These are phyloP conservation scores for Hucho hucho DNA, from an alignment of 2,113 vertebrate genomes.

Conservation along the genomic window DNA sequence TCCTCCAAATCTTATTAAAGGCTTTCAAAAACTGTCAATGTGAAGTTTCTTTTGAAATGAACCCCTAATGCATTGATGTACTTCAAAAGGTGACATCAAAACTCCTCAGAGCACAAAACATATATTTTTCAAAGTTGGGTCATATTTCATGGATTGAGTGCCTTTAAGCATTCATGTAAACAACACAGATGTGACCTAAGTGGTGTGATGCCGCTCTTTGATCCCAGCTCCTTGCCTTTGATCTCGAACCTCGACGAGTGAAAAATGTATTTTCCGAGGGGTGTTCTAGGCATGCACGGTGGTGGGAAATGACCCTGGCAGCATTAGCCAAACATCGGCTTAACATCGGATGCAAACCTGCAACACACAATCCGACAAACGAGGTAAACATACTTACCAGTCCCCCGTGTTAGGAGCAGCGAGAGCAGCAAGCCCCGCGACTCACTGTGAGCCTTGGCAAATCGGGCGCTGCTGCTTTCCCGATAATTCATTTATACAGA, in stretches of 20 bases:
- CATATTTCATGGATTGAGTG: slow-evolving; percentile 75
- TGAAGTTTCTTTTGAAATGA: slow-evolving; percentile 70
- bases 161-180: slow-evolving; percentile 81
- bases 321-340: slow-evolving; percentile 66
- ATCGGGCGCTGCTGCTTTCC: slow-evolving; percentile 38
- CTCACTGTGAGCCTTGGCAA: slow-evolving; percentile 40
- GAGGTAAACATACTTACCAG: slow-evolving; percentile 70
- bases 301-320: slow-evolving; percentile 68
- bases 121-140: slow-evolving; percentile 74
- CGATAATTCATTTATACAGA: slow-evolving; percentile 58
- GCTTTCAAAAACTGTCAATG: slow-evolving; percentile 68
- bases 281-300: slow-evolving; percentile 51
- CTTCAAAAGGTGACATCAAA: slow-evolving; percentile 80
- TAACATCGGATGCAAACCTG: slow-evolving; percentile 55
- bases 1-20: slow-evolving; percentile 64
- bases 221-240: slow-evolving; percentile 74
- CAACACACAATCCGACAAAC: slow-evolving; percentile 65
- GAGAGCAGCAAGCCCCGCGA: slow-evolving; percentile 23
- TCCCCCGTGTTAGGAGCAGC: slow-evolving; percentile 48
- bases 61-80: slow-evolving; percentile 70
- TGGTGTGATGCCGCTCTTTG: slow-evolving; percentile 71
- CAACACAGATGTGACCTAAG: slow-evolving; percentile 79
- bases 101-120: slow-evolving; percentile 75
- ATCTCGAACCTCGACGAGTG: slow-evolving; percentile 67
- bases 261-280: slow-evolving; percentile 76